These are phyloP conservation scores for Chaetodon trifasciatus DNA, from an alignment of 2,797 vertebrate genomes.

Conservation along the genomic window DNA sequence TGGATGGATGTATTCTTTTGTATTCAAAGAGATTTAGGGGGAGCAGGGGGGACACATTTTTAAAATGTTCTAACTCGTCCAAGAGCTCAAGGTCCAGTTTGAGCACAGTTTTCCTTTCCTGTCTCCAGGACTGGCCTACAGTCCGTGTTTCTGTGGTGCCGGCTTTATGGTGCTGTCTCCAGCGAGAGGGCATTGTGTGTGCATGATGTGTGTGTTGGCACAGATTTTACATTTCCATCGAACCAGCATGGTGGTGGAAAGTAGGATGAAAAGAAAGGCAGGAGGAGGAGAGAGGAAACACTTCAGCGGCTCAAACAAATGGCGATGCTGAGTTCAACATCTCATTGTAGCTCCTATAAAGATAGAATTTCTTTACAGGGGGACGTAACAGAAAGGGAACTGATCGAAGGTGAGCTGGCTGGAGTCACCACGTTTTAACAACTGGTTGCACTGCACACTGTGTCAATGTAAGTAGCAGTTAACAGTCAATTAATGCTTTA, in stretches of 20 bases:
- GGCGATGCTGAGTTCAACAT: conserved; percentile 39
- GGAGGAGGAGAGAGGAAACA: conserved; percentile 46
- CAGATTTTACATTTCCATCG: conserved; percentile 67
- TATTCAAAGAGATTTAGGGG: conserved; percentile 2
- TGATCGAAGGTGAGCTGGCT: neutral
- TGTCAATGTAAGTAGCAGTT: neutral
- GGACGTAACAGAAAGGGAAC: neutral
- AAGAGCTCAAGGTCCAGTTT: conserved; percentile 54
- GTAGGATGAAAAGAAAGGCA: conserved; percentile 55
- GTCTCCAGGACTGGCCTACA: conserved; percentile 46
- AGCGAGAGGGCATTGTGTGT: conserved; percentile 61
- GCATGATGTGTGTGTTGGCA: conserved; percentile 74
- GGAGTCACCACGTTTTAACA: neutral
- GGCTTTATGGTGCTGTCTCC: conserved; percentile 61
- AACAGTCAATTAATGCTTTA: neutral
- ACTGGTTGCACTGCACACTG: neutral
- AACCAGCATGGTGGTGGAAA: conserved; percentile 62
- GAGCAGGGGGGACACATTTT: neutral
- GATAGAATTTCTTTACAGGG: conserved; percentile 1
- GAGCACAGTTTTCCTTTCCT: conserved; percentile 51
- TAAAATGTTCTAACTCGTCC: conserved; percentile 33
- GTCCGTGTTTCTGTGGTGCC: conserved; percentile 52
- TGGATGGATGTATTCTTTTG: conserved; percentile 27
- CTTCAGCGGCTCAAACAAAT: conserved; percentile 53
- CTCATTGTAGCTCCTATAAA: conserved; percentile 19